A percentile compares a stretch with the other conserved stretches of the same genome.
Evolutionary conservation across 2,888 invertebrate species (phyloP).

Genomic region (Tetragnatha montana): DNA sequence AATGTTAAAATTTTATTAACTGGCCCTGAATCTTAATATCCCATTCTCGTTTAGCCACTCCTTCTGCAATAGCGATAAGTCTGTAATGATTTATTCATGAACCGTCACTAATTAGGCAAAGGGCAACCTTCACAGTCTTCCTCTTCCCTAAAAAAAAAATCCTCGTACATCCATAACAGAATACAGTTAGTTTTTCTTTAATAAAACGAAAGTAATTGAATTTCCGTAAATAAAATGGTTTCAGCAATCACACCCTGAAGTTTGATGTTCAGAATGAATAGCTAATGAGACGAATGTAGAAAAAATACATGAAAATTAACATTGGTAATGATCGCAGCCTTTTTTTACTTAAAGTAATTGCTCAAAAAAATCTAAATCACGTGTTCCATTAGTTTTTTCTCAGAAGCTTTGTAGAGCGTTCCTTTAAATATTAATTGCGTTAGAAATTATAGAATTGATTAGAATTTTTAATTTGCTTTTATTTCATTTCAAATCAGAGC

Average conservation of each 20-base stretch:
- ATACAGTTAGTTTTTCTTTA: conserved; percentile 34
- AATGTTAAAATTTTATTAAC: too few relatives aligned
- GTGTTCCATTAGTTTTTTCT: neutral
- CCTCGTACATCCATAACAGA: conserved; percentile 20
- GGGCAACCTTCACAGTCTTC: too few relatives aligned
- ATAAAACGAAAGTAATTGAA: conserved; percentile 43
- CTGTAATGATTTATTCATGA: conserved; percentile 45
- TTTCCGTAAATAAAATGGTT: conserved; percentile 40
- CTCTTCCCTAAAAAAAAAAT: neutral
- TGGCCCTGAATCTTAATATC: too few relatives aligned
- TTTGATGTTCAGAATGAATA: conserved; percentile 4
- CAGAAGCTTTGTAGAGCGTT: neutral
- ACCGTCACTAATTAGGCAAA: conserved; percentile 5
- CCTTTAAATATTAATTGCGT: conserved; percentile 50
- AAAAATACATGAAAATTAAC: conserved; percentile 42
- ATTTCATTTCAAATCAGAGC: too few relatives aligned
- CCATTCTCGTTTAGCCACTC: too few relatives aligned
- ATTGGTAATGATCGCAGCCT: conserved; percentile 37
- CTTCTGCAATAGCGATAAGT: neutral
- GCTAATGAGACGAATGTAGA: conserved; percentile 22
- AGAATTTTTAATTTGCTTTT: conserved; percentile 36
- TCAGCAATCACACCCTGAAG: conserved; percentile 24
- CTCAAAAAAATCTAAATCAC: conserved; percentile 49
- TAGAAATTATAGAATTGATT: conserved; percentile 45
- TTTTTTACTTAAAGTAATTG: conserved; percentile 48